These are phyloP conservation scores for Tetragnatha versicolor DNA, from an alignment of 1,140 invertebrate genomes.

Conservation along the genomic window DNA sequence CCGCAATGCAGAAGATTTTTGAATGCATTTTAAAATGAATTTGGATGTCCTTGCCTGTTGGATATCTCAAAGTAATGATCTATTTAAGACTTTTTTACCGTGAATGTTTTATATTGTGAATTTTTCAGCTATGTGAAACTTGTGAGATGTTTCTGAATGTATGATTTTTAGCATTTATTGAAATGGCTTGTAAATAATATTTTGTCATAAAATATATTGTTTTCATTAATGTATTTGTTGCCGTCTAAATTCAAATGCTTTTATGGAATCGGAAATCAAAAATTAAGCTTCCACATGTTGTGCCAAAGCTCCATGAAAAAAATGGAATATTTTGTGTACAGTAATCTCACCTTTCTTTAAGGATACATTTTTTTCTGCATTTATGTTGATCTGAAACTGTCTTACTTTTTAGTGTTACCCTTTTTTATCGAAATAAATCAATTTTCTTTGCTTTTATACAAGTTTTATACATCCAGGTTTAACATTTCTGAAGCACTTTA, in stretches of 20 bases:
- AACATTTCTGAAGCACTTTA: too few species aligned
- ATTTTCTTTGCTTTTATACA: too few species aligned
- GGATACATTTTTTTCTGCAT: too few species aligned
- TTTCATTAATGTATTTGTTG: conserved; percentile 19
- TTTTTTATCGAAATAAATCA: too few species aligned
- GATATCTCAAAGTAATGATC: conserved; percentile 24
- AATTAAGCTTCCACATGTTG: conserved; percentile 22
- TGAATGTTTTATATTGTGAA: conserved; percentile 41
- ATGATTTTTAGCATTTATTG: conserved; percentile 50
- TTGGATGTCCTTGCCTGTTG: background rate
- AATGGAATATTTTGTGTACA: background rate
- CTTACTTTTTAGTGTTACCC: too few species aligned
- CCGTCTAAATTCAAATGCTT: background rate
- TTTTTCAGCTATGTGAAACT: conserved; percentile 26
- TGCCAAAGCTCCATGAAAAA: conserved; percentile 7
- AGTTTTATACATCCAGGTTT: too few species aligned
- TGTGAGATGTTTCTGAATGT: conserved; percentile 42
- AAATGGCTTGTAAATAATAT: conserved; percentile 42
- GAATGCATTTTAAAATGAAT: conserved; percentile 30
- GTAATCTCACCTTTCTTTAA: too few species aligned
- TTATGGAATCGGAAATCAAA: conserved; percentile 9
- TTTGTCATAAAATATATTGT: conserved; percentile 6
- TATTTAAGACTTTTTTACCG: conserved; percentile 47
- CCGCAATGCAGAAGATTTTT: conserved; percentile 74
- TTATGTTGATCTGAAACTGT: too few species aligned